A percentile compares a stretch with the other conserved stretches of the same genome.
Evolutionary conservation across 2,797 vertebrate species (phyloP).

Genomic region (Schizothorax lantsangensis): DNA sequence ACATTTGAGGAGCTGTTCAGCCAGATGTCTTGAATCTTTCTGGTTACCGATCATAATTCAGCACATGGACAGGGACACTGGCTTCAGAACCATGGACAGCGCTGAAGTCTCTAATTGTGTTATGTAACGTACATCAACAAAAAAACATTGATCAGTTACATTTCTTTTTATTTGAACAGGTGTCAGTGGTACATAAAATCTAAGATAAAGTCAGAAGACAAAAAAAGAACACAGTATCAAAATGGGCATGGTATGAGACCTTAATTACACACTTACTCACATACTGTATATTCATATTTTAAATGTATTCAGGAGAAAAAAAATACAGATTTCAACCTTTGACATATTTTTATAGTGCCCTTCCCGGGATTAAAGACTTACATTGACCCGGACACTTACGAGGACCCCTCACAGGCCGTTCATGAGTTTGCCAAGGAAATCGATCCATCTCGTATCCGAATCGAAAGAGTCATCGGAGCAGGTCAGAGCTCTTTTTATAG

Average conservation of each 20-base stretch:
- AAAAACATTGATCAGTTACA: not conserved
- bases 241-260: conserved; percentile 87
- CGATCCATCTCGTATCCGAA: conserved; percentile 94
- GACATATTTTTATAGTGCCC: conserved; percentile 66
- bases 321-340: not conserved
- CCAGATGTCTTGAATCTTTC: not conserved
- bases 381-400: conserved; percentile 95
- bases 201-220: conserved; percentile 98
- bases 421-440: conserved; percentile 98
- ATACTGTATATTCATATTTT: not conserved
- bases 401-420: conserved; percentile 94
- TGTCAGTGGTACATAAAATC: conserved; percentile 98
- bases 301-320: not conserved
- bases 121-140: not conserved
- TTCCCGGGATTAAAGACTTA: conserved; percentile 96
- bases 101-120: not conserved
- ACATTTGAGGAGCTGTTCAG: not conserved
- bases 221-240: conserved; percentile 91
- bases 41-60: not conserved
- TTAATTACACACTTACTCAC: conserved; percentile 10
- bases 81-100: not conserved
- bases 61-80: not conserved
- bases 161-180: conserved; percentile 71
- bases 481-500: conserved; percentile 73
- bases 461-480: conserved; percentile 96